Conservation (phyloP, 2,888 invertebrate genomes). For the Tipula lateralis region DNA sequence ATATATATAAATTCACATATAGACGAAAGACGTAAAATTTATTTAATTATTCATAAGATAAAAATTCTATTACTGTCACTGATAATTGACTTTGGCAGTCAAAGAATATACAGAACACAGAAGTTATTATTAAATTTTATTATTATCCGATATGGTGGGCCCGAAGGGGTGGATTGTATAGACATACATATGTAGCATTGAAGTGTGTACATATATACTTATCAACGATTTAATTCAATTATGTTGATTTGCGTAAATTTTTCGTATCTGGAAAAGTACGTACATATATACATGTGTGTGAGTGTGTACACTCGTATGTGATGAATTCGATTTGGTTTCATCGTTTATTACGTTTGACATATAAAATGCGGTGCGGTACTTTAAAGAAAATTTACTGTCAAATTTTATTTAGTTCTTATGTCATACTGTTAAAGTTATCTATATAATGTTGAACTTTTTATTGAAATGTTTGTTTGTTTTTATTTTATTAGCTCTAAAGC, state of each 20-base stretch:
- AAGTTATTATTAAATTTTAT: conserved; percentile 6
- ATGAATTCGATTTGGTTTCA: neutral
- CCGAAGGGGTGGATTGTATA: neutral
- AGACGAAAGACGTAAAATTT: neutral
- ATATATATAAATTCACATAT: neutral
- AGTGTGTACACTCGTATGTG: neutral
- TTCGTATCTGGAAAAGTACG: neutral
- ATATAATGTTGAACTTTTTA: neutral
- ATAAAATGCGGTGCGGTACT: neutral
- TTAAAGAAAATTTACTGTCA: neutral
- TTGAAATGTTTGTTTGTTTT: neutral
- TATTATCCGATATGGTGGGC: neutral
- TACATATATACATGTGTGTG: neutral
- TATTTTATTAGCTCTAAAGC: neutral
- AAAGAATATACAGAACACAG: neutral
- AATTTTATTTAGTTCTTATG: conserved; percentile 4
- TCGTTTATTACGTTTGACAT: neutral
- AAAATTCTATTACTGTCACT: conserved; percentile 8
- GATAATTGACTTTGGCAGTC: neutral
- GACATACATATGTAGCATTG: neutral
- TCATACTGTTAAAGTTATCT: neutral
- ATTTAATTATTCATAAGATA: conserved; percentile 24
- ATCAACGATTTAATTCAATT: conserved; percentile 7
- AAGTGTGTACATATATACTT: neutral
- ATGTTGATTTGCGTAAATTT: neutral